These are phyloP conservation scores for Alligator mississippiensis DNA, from an alignment of 2,113 vertebrate genomes.

Conservation along the genomic window DNA sequence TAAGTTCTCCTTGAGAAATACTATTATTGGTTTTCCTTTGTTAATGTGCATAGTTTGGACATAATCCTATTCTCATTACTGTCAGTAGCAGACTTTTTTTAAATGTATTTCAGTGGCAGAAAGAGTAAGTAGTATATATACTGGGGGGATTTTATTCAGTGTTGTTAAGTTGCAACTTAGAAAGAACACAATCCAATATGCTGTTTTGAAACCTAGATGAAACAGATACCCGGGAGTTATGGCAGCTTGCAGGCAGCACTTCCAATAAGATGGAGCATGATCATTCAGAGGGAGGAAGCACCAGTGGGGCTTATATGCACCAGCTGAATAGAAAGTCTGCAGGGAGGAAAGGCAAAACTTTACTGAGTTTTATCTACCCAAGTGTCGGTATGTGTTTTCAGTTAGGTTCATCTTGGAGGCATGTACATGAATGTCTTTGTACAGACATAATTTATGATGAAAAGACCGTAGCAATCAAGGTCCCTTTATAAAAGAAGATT, in stretches of 20 bases:
- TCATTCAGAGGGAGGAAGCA: background rate
- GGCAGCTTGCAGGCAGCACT: background rate
- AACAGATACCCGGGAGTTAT: background rate
- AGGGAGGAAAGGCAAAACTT: background rate
- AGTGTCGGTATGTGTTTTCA: background rate
- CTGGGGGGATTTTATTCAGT: background rate
- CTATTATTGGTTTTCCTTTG: background rate
- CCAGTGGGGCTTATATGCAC: background rate
- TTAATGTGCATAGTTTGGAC: background rate
- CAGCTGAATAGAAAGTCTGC: background rate
- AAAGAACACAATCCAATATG: background rate
- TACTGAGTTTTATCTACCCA: no score
- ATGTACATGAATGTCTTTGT: no score
- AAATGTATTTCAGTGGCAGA: background rate
- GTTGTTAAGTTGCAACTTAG: rapidly evolving
- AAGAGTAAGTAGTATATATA: background rate
- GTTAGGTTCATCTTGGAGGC: background rate
- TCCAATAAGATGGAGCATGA: background rate
- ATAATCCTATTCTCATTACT: background rate
- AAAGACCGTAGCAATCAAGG: background rate
- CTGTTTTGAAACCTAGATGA: background rate
- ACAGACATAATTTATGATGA: background rate
- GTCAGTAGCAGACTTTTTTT: background rate
- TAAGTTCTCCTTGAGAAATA: background rate
- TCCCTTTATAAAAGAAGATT: background rate